Evolutionary conservation across 2,888 invertebrate species (phyloP).

Genomic region (Ectropis crepuscularia): DNA sequence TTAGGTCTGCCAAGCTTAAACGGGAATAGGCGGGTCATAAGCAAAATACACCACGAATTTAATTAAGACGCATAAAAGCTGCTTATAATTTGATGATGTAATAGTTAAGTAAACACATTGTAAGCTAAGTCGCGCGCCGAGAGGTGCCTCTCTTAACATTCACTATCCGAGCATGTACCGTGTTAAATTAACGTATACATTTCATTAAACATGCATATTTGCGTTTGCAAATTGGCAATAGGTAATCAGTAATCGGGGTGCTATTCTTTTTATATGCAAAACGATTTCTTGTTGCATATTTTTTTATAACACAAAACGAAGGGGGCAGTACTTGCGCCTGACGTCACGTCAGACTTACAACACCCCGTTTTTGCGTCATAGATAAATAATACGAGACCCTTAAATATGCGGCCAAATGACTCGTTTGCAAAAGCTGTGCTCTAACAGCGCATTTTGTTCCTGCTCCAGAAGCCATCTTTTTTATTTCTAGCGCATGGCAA

Average conservation of each 20-base stretch:
- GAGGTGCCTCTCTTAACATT: background rate
- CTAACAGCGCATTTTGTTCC: constrained; percentile 17
- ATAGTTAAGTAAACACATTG: background rate
- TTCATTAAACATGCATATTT: constrained; percentile 2
- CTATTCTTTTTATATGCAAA: background rate
- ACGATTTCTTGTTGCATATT: background rate
- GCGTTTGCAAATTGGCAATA: constrained; percentile 2
- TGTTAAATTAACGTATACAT: background rate
- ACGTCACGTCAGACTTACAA: too few species aligned
- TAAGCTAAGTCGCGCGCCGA: background rate
- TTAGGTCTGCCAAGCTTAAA: too few species aligned
- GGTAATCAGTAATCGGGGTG: background rate
- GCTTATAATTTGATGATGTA: background rate
- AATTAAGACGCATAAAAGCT: background rate
- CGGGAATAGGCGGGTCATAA: too few species aligned
- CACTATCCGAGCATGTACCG: background rate
- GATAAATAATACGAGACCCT: constrained; percentile 3
- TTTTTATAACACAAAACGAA: too few species aligned
- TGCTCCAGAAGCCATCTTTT: constrained; percentile 18
- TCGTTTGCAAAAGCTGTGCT: constrained; percentile 16
- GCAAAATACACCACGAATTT: too few species aligned
- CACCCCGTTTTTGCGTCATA: too few species aligned
- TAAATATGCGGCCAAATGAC: constrained; percentile 5
- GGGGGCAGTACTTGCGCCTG: too few species aligned
- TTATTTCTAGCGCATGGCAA: constrained; percentile 38